Evolutionary conservation across 2,797 vertebrate genomes (phyloP), one percentile per base, ranked within the genome.

Genomic region (Gobio occitaniae): DNA sequence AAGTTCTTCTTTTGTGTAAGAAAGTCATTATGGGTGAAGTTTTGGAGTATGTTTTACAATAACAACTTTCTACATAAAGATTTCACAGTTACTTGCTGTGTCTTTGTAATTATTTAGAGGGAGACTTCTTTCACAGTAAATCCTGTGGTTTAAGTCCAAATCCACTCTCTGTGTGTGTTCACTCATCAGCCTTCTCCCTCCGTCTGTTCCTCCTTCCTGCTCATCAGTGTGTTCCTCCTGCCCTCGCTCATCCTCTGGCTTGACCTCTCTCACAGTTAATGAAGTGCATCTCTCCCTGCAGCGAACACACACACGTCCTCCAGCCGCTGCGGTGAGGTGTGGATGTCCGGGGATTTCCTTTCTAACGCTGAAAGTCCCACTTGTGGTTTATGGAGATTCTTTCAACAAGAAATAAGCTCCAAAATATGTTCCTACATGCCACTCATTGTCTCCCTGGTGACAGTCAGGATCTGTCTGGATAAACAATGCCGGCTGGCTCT

Each of bases 361-460:
- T 56, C 32, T 15, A 19, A n/a, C 8, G 1, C 32, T 16, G 47
- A 80, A 68, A 50, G 63, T 80, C 63, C 63, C 78, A 52, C 29
- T n/a, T 80, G 78, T 68, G 63, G 63, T 80, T 68, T 52, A 38
- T 38, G 29, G 63, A 52, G 63, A 80, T n/a, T 38, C 63, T 52
- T 79, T 80, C 19, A n/a, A 38, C 65, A 80, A 80, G 63, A 38
- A 32, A 68, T 76, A 21, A 13, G 11, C 74, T 56, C 19, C 47
- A 52, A 50, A 68, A 52, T 80, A 36, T 68, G 78, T 80, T 52
- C 63, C 61, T 76, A 56, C 74, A 56, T n/a, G 74, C 50, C 74
- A 79, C 77, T 32, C 77, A 32, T 79, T 38, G 74, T 56, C 29
- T 56, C 29, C 13, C 10, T 76, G 11, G 47, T 74, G 71, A 50